phyloP scores from a whole-genome alignment of 2,113 vertebrate genomes.

The Melanostigma gelatinosum region DNA sequence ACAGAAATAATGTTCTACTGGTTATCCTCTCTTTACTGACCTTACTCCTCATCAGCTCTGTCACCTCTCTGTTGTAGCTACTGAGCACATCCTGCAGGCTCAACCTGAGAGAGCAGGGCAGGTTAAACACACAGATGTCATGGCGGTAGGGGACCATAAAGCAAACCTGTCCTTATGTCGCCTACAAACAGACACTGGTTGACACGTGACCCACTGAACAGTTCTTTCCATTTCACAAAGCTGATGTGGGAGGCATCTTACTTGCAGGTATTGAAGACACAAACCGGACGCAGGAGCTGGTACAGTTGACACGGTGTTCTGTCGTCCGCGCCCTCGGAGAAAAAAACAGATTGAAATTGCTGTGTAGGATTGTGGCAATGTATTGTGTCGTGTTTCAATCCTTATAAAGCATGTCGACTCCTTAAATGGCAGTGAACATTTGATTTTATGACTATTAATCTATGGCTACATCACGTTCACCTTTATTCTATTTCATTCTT shows the following conservation, averaged over 20 bases:
- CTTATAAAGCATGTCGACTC: background rate
- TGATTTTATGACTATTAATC: background rate
- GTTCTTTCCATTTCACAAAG: background rate
- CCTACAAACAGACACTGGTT: constrained; percentile 50
- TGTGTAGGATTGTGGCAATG: background rate
- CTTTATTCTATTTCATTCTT: background rate
- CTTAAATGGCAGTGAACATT: background rate
- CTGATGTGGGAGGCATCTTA: constrained; percentile 41
- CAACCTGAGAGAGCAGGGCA: constrained; percentile 50
- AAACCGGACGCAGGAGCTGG: constrained; percentile 45
- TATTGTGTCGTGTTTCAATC: background rate
- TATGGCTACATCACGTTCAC: background rate
- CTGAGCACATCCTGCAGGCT: constrained; percentile 66
- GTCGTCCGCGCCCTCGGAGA: constrained; percentile 67
- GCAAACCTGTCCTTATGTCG: constrained; percentile 18
- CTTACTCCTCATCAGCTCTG: constrained; percentile 60
- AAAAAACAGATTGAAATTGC: background rate
- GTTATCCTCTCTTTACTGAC: constrained; percentile 56
- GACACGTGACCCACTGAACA: constrained; percentile 24
- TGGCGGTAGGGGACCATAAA: background rate
- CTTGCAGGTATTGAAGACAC: constrained; percentile 68
- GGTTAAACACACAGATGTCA: constrained; percentile 18
- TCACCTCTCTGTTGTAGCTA: constrained; percentile 64
- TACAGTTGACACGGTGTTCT: constrained; percentile 38
- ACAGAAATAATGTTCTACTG: background rate